Percentiles rank a stretch among this genome's conserved stretches.
phyloP scores from a whole-genome alignment of 2,888 invertebrate genomes.

The Luperina nickerlii region DNA sequence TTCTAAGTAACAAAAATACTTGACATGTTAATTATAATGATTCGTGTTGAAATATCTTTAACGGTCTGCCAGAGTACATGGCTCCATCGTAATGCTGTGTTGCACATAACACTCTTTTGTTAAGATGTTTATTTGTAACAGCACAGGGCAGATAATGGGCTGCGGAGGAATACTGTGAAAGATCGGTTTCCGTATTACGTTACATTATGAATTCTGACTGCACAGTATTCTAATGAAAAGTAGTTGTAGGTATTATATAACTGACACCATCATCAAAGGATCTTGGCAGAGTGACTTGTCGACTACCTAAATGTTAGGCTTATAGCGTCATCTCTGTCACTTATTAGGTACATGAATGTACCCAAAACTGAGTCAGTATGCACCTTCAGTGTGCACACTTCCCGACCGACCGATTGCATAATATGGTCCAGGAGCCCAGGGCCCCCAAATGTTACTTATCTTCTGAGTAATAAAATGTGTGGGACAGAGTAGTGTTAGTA shows the following conservation, averaged over 20 bases:
- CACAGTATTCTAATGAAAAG: slow-evolving; percentile 26
- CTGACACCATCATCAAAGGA: background rate
- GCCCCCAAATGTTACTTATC: background rate
- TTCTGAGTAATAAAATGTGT: background rate
- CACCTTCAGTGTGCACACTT: background rate
- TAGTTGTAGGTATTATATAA: slow-evolving; percentile 3
- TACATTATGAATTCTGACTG: slow-evolving; percentile 27
- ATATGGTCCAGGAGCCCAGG: background rate
- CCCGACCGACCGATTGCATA: background rate
- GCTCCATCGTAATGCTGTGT: background rate
- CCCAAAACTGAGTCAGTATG: background rate
- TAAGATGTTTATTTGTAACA: slow-evolving; percentile 35
- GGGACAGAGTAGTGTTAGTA: background rate
- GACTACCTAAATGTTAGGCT: background rate
- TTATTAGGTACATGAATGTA: background rate
- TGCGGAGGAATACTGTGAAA: slow-evolving; percentile 25
- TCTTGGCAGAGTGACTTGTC: no score
- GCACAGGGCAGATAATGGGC: slow-evolving; percentile 21
- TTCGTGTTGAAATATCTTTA: background rate
- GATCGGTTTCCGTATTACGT: slow-evolving; percentile 41
- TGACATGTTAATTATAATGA: background rate
- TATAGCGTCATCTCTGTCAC: background rate
- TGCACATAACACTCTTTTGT: slow-evolving; percentile 20
- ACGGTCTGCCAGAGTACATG: background rate
- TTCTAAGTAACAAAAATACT: background rate